A percentile compares a stretch with the other conserved stretches of the same genome.
Conservation (phyloP, 37 sponge, comb jelly and placozoan genomes). For the Geodia barretti region DNA sequence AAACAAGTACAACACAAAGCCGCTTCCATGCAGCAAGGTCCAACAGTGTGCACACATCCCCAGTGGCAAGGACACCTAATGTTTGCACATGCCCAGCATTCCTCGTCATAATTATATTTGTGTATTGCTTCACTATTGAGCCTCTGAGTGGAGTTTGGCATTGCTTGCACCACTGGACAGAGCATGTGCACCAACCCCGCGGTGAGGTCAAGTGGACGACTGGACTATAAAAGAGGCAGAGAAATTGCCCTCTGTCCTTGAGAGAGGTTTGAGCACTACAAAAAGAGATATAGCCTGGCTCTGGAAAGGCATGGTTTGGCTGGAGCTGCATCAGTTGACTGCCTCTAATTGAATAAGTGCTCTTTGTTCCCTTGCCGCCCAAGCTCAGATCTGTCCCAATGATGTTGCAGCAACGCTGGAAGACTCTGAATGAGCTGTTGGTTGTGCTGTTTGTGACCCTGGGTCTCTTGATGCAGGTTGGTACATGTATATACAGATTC, state of each 20-base stretch:
- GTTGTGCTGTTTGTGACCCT: background rate
- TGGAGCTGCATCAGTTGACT: background rate
- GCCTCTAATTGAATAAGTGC: too few relatives aligned
- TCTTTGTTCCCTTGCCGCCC: background rate
- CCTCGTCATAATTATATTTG: background rate
- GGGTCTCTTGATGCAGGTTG: background rate
- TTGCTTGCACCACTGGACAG: background rate
- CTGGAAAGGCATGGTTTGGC: background rate
- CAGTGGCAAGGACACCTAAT: too few relatives aligned
- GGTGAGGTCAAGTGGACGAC: background rate
- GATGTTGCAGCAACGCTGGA: conserved; percentile 1
- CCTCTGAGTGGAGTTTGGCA: background rate
- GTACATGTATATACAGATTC: too few relatives aligned
- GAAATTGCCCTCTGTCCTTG: background rate
- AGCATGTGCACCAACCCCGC: background rate
- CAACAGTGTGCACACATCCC: background rate
- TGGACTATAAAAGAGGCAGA: background rate
- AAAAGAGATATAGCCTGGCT: background rate
- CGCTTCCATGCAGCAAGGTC: background rate
- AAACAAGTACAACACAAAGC: background rate
- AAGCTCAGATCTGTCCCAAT: too few relatives aligned
- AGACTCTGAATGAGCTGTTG: background rate
- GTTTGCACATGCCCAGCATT: background rate
- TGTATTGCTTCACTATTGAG: background rate
- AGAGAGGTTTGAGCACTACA: too few relatives aligned